These are phyloP conservation scores for Ailuropoda melanoleuca DNA, from an alignment of 2,113 vertebrate species.

Conservation along the genomic window DNA sequence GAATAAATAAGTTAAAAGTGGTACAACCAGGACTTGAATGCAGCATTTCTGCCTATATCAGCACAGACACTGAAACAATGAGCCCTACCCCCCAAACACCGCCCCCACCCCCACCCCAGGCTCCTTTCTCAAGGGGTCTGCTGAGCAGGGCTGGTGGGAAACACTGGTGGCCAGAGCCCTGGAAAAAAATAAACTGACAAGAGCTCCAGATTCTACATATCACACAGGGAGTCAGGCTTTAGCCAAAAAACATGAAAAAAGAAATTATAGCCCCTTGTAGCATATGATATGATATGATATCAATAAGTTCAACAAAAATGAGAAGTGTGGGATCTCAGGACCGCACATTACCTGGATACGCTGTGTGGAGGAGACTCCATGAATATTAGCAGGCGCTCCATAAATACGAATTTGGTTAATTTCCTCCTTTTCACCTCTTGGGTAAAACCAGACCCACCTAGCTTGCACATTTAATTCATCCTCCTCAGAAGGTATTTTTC, in stretches of 20 bases:
- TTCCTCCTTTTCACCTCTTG: neutral
- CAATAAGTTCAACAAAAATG: neutral
- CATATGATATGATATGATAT: neutral
- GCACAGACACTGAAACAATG: neutral
- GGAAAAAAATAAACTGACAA: neutral
- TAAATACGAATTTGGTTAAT: neutral
- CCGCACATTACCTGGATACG: neutral
- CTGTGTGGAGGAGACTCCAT: neutral
- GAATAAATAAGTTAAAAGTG: neutral
- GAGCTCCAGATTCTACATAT: neutral
- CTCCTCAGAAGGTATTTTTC: neutral
- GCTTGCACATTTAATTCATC: neutral
- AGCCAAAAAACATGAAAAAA: neutral
- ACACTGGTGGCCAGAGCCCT: neutral
- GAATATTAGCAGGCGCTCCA: neutral
- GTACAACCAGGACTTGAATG: neutral
- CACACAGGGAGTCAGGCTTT: neutral
- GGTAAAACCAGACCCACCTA: neutral
- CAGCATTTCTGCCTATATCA: neutral
- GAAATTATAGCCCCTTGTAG: neutral
- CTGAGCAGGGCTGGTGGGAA: neutral
- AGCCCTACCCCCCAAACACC: neutral
- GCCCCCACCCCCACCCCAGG: accelerated
- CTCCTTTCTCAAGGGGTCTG: neutral
- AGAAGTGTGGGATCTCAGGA: neutral